These are phyloP conservation scores for Megalopta genalis DNA, from an alignment of 1,140 invertebrate species.

Conservation along the genomic window DNA sequence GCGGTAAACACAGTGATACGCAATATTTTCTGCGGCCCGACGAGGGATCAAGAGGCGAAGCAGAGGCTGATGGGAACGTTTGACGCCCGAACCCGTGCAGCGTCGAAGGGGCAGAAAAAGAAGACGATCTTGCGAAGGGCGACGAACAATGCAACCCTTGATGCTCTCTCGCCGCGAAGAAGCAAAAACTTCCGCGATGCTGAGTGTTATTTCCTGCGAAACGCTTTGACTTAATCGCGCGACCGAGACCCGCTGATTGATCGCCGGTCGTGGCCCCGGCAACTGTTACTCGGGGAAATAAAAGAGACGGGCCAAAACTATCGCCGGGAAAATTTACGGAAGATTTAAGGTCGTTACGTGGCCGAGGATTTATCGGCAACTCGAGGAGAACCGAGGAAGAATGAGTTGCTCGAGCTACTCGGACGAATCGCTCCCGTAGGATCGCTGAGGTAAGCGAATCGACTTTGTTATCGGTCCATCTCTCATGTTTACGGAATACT, in stretches of 20 bases:
- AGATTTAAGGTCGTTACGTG: background rate
- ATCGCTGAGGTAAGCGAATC: background rate
- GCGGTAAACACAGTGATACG: too few relatives aligned
- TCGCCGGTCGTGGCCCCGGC: too few relatives aligned
- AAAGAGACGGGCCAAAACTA: background rate
- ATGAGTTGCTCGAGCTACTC: background rate
- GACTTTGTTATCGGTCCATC: background rate
- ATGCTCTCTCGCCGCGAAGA: background rate
- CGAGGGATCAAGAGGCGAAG: background rate
- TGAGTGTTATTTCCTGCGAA: constrained; percentile 2
- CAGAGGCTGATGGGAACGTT: background rate
- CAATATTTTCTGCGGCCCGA: too few relatives aligned
- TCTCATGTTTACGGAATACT: too few relatives aligned
- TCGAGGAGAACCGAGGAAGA: too few relatives aligned
- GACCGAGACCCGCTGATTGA: background rate
- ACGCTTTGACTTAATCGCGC: background rate
- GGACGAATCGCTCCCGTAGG: background rate
- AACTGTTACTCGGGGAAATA: background rate
- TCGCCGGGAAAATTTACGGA: background rate
- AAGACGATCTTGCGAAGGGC: constrained; percentile 13
- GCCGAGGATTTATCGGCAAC: background rate
- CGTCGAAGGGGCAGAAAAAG: constrained; percentile 1
- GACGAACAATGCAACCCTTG: constrained; percentile 33
- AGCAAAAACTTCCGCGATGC: background rate
- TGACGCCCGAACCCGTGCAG: background rate